A percentile compares a stretch with the other conserved stretches of the same genome.
phyloP scores from a whole-genome alignment of 2,797 vertebrate genomes.

The Urophycis tenuis region DNA sequence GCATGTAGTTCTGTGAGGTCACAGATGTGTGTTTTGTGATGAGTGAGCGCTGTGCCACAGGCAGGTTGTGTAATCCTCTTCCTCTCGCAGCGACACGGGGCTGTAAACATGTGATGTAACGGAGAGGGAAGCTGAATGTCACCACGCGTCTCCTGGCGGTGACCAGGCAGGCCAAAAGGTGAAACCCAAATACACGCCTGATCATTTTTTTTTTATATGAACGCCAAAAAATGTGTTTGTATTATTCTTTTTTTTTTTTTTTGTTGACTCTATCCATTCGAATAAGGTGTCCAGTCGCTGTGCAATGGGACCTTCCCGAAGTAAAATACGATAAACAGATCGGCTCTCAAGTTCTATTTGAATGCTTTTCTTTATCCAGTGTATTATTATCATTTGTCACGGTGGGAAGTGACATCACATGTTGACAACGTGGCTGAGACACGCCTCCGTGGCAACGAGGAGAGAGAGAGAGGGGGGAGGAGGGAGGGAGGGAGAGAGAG shows the following conservation, averaged over 20 bases:
- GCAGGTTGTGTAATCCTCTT: slow-evolving; percentile 14
- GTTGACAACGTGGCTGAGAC: slow-evolving; percentile 61
- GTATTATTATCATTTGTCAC: slow-evolving; percentile 33
- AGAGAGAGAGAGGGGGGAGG: slow-evolving; percentile 46
- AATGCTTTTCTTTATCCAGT: slow-evolving; percentile 15
- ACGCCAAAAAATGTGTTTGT: too few relatives aligned
- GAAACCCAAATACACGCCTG: neutral
- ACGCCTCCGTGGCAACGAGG: slow-evolving; percentile 59
- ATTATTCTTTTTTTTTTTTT: too few relatives aligned
- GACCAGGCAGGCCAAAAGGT: slow-evolving; percentile 6
- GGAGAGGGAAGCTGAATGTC: neutral
- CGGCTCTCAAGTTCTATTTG: neutral
- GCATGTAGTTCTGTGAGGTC: slow-evolving; percentile 19
- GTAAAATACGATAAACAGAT: neutral
- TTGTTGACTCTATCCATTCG: neutral
- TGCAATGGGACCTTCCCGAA: neutral
- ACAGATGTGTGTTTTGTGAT: slow-evolving; percentile 9
- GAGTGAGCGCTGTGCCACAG: slow-evolving; percentile 3
- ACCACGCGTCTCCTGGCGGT: neutral
- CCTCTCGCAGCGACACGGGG: slow-evolving; percentile 9
- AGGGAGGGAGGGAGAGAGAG: too few relatives aligned
- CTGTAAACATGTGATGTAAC: slow-evolving; percentile 16
- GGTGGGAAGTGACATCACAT: slow-evolving; percentile 72
- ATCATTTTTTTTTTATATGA: neutral
- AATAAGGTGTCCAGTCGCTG: neutral